Evolutionary conservation across 2,797 vertebrate species (phyloP).

Genomic region (Arrhamphus sclerolepis): DNA sequence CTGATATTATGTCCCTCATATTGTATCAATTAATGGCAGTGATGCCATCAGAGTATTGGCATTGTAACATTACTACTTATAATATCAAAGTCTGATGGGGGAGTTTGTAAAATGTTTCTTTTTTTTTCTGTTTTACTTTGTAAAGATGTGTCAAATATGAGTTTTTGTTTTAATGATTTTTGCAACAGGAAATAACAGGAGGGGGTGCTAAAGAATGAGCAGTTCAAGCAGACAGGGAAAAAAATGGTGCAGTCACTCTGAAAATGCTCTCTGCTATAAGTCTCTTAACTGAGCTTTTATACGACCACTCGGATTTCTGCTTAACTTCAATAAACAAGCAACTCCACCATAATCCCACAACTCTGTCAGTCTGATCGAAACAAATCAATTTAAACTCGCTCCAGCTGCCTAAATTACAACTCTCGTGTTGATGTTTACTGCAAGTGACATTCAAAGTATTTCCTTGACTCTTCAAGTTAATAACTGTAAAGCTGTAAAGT

Average conservation of each 20-base stretch:
- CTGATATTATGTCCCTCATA: conserved; percentile 68
- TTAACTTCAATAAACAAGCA: conserved; percentile 39
- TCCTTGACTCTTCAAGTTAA: conserved; percentile 70
- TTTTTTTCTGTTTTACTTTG: conserved; percentile 33
- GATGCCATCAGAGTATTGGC: conserved; percentile 52
- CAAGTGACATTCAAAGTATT: conserved; percentile 49
- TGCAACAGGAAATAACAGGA: conserved; percentile 54
- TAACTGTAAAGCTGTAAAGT: conserved; percentile 84
- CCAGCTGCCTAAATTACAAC: conserved; percentile 39
- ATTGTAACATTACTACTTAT: conserved; percentile 58
- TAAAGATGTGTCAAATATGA: background rate
- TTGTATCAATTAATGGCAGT: conserved; percentile 55
- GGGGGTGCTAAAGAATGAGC: conserved; percentile 37
- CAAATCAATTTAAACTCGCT: conserved; percentile 25
- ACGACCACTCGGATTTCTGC: conserved; percentile 33
- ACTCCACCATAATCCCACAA: conserved; percentile 24
- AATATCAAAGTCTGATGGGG: conserved; percentile 59
- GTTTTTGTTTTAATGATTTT: conserved; percentile 47
- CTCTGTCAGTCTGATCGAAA: too few species aligned
- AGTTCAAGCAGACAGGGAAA: conserved; percentile 64
- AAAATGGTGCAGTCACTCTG: conserved; percentile 55
- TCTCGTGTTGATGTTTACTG: conserved; percentile 45
- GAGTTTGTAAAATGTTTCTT: conserved; percentile 66
- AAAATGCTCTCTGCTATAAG: conserved; percentile 58
- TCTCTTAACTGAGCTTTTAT: conserved; percentile 42